A percentile compares a stretch with the other conserved stretches of the same genome.
phyloP scores from a whole-genome alignment of 37 sponge, comb jelly and placozoan species.

The Aphrocallistes beatrix region DNA sequence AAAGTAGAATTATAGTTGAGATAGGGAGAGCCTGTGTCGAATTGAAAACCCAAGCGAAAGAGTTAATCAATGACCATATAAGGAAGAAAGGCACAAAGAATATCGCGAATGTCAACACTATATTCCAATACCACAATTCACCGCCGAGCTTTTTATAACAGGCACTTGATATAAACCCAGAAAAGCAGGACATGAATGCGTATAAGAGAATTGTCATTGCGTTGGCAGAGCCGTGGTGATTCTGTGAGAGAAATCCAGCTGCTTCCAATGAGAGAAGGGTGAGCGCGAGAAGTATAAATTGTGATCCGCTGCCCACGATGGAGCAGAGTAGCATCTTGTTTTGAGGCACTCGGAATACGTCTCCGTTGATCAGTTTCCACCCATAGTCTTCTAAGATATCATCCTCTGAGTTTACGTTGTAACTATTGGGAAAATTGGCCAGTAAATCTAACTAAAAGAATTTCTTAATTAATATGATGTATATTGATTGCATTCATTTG shows the following conservation, averaged over 20 bases:
- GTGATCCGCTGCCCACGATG: conserved; percentile 43
- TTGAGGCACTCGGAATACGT: conserved; percentile 79
- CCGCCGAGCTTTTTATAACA: conserved; percentile 70
- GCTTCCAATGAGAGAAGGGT: background rate
- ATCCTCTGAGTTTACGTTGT: background rate
- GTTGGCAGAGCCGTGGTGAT: conserved; percentile 66
- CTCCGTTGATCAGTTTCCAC: conserved; percentile 77
- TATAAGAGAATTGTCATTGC: conserved; percentile 68
- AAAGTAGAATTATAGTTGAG: conserved; percentile 69
- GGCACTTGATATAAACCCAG: conserved; percentile 65
- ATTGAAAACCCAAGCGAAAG: conserved; percentile 62
- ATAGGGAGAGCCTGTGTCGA: conserved; percentile 89
- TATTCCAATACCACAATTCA: conserved; percentile 82
- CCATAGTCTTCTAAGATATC: conserved; percentile 58
- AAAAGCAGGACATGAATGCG: conserved; percentile 75
- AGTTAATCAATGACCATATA: conserved; percentile 75
- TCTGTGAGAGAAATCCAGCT: conserved; percentile 25
- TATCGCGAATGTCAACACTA: conserved; percentile 60
- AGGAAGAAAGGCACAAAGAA: conserved; percentile 82
- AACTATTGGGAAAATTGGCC: too few species aligned
- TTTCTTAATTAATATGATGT: too few species aligned
- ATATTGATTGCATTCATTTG: too few species aligned
- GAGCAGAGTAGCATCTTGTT: conserved; percentile 53
- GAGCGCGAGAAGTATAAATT: background rate
- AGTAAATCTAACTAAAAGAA: too few species aligned